These are phyloP conservation scores for Clanis bilineata DNA, from an alignment of 2,888 invertebrate genomes.

Conservation along the genomic window DNA sequence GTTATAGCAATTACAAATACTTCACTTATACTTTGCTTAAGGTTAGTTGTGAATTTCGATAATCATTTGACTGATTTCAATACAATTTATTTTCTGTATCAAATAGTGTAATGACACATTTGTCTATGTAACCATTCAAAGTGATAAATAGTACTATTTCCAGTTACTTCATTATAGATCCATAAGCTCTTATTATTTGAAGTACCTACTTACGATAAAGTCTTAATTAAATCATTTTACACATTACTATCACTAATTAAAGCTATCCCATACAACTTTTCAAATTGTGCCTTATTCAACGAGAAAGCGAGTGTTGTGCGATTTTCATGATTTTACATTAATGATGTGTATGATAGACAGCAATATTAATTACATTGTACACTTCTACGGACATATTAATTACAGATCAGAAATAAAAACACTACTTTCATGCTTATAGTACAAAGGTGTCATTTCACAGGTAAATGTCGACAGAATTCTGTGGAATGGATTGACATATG, in stretches of 20 bases:
- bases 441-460: conserved; percentile 12
- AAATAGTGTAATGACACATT: conserved; percentile 6
- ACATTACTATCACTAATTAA: conserved; percentile 72
- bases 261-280: conserved; percentile 81
- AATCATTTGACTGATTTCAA: neutral
- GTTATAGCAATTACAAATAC: neutral
- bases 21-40: neutral
- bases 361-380: conserved; percentile 21
- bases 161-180: conserved; percentile 9
- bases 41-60: neutral
- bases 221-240: conserved; percentile 55
- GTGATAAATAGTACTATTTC: neutral
- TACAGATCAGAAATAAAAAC: neutral
- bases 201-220: conserved; percentile 34
- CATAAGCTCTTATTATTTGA: conserved; percentile 10
- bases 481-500: neutral
- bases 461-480: neutral
- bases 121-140: neutral
- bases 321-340: conserved; percentile 14
- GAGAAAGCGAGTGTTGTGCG: conserved; percentile 55
- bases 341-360: conserved; percentile 1
- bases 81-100: neutral
- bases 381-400: conserved; percentile 11
- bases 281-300: conserved; percentile 65
- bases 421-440: conserved; percentile 13